A percentile compares a stretch with the other conserved stretches of the same genome.
Conservation (phyloP, 2,113 vertebrate genomes). For the Eurystomus gularis region DNA sequence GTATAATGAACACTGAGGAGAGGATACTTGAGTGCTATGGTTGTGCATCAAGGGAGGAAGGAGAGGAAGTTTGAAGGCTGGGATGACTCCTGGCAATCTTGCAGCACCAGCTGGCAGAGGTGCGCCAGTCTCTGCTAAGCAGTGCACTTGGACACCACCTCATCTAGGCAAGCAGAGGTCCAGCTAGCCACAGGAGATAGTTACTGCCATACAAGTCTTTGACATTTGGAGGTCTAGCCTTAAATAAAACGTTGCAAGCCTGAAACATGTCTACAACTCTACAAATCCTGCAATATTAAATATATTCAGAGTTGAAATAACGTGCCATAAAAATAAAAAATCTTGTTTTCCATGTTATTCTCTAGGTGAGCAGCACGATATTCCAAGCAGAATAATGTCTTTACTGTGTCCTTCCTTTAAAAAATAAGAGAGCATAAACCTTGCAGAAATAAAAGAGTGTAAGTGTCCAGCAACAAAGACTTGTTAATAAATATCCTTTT, state of each 20-base stretch:
- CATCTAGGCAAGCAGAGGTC: not conserved
- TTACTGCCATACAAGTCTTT: not conserved
- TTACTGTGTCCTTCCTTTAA: not conserved
- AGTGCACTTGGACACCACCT: not conserved
- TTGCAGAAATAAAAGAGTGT: not conserved
- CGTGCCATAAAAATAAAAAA: not conserved
- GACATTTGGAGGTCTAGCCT: not conserved
- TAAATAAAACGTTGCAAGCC: not conserved
- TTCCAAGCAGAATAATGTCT: not conserved
- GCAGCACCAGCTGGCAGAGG: not conserved
- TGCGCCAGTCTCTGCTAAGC: not conserved
- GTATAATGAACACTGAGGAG: not conserved
- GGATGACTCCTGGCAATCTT: not conserved
- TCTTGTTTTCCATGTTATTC: not conserved
- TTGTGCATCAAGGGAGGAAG: not conserved
- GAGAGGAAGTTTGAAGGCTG: not conserved
- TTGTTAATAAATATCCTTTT: not conserved
- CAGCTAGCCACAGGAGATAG: not conserved
- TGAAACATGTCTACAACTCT: not conserved
- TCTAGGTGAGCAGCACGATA: not conserved
- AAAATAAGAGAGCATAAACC: not conserved
- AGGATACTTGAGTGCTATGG: not conserved
- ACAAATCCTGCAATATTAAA: not conserved
- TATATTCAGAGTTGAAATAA: not conserved
- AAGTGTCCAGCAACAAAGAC: not conserved